Base-by-base conservation (phyloP, 2,888 invertebrate species). In the Cordylochernes scorpioides region DNA sequence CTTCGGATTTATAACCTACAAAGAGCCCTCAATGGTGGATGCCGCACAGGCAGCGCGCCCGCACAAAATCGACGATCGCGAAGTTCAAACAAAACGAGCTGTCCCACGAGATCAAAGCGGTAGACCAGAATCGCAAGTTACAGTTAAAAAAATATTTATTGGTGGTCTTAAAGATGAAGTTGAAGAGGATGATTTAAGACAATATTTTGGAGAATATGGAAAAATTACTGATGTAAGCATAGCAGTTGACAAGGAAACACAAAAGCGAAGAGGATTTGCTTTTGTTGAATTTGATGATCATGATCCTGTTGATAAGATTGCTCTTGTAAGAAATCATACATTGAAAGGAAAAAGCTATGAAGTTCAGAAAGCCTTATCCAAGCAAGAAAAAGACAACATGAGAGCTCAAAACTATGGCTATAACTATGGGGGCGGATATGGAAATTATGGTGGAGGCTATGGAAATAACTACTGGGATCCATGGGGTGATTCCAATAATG, bases 1-100 rank as follows among this genome's bases (percentile, higher is more conserved):
- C 1, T 97, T 97, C 55, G 97, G 94, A 3, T 97, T 97, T 50
- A 86, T 97, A 29, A 94, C 94, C 5, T 97, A 86, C 52, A 74
- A 80, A 2, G 62, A 71, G 40, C 74, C 84, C 6, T 71, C 73
- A 42, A 84, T 82, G 84, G 82, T 97, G 10, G 91, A 97, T 55
- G 78, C 78, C 49, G 88, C 91, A 5, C 91, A 91, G 53, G 47
- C 51, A 28, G 54, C 58, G 31, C 48, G 66, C 33, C 91, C 91
- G 1, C 91, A 91, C 49, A 68, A 71, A 49, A 80, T 91, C 34
- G 88, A 88, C 57, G 82, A 80, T 28, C 64, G 82, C 43, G 72
- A 82, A 30, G 88, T 94, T 2, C 94, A 97, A 54, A 82, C 94
- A 1, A 97, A 97, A 53, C 60, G 94, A 42, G 94, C 94, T 17